Evolutionary conservation across 2,113 vertebrate species (phyloP).

Genomic region (Gobius niger): DNA sequence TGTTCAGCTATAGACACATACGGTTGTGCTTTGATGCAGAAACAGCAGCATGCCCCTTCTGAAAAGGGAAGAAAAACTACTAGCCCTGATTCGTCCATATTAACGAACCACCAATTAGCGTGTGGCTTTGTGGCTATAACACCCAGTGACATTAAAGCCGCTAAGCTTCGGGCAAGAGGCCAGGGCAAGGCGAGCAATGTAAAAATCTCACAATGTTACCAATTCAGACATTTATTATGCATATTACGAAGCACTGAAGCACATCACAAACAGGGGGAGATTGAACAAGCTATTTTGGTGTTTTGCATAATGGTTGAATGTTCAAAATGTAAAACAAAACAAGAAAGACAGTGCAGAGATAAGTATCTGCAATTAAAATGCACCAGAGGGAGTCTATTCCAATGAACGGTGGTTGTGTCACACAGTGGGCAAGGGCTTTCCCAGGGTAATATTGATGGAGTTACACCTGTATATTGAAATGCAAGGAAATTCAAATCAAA

Average conservation of each 20-base stretch:
- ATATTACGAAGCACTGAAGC: neutral
- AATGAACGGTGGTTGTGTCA: too few relatives aligned
- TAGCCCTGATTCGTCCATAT: slow-evolving; percentile 31
- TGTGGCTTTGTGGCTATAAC: slow-evolving; percentile 39
- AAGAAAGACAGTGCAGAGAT: too few relatives aligned
- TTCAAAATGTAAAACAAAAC: neutral
- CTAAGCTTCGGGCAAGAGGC: slow-evolving; percentile 35
- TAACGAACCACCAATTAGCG: slow-evolving; percentile 45
- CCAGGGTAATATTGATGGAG: too few relatives aligned
- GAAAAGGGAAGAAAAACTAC: slow-evolving; percentile 16
- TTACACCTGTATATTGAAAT: neutral
- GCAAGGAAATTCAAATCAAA: neutral
- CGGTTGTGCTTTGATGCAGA: neutral
- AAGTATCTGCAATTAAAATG: too few relatives aligned
- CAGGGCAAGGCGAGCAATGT: slow-evolving; percentile 8
- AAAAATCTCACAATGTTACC: slow-evolving; percentile 16
- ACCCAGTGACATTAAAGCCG: slow-evolving; percentile 48
- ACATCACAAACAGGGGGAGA: neutral
- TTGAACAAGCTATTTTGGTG: neutral
- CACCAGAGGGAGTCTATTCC: too few relatives aligned
- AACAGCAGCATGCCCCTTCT: slow-evolving; percentile 40
- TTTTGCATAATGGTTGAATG: neutral
- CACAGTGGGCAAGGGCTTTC: too few relatives aligned
- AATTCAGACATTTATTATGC: neutral
- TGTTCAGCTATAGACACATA: neutral